These are phyloP conservation scores for Philotrypesis tridentata DNA, from an alignment of 1,140 invertebrate species.

Conservation along the genomic window DNA sequence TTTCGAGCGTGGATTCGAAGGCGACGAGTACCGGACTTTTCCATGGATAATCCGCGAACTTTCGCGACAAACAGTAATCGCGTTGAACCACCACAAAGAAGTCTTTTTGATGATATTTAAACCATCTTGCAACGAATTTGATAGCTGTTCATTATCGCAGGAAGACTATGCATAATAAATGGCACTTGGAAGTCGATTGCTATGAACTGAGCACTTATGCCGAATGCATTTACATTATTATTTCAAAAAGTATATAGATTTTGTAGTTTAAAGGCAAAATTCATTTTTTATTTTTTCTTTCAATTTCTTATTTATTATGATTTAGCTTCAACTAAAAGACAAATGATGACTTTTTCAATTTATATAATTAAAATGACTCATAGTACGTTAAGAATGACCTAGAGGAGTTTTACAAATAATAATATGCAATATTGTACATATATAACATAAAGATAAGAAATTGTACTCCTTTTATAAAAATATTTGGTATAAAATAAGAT, in stretches of 20 bases:
- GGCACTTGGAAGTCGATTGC: background rate
- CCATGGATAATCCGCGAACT: conserved; percentile 63
- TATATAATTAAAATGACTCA: background rate
- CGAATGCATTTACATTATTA: background rate
- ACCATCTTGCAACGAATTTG: background rate
- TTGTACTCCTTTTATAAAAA: no score
- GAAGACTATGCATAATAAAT: background rate
- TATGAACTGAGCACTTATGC: background rate
- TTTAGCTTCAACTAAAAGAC: background rate
- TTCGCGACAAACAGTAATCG: conserved; percentile 62
- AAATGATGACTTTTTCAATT: background rate
- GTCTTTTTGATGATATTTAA: conserved; percentile 90
- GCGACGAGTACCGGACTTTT: conserved; percentile 62
- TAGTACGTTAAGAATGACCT: background rate
- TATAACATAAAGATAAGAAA: no score
- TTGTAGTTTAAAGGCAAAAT: no score
- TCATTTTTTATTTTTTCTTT: background rate
- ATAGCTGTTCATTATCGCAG: background rate
- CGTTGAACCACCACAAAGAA: conserved; percentile 81
- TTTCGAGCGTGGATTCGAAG: conserved; percentile 67
- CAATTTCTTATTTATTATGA: background rate
- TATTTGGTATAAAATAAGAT: background rate
- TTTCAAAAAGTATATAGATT: no score
- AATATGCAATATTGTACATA: background rate
- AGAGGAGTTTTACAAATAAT: background rate